Base-by-base conservation (phyloP, 1,140 invertebrate species). In the Medauroidea extradentata region DNA sequence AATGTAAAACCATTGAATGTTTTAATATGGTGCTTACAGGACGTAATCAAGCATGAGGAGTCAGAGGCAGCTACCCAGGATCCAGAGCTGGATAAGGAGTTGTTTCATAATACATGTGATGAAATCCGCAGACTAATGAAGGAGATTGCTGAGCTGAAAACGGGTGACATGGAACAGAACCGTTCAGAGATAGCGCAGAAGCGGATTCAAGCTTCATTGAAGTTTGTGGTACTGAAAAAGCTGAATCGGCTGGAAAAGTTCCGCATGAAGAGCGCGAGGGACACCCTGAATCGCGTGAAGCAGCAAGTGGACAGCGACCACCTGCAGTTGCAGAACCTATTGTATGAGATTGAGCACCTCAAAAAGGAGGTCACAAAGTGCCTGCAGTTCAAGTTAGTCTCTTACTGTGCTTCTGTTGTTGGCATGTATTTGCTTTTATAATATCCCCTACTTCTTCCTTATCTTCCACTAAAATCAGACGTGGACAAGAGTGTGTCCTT, bases 331-430 rank as follows among this genome's bases (percentile, higher is more conserved):
- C 94, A 98, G 74, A 98, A 98, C 78, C 78, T 98, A n/a, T 73
- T 96, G 0, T 98, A 98, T 75, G 96, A 98, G 82, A 87, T 91
- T 11, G 88, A 92, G 71, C 93, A 98, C 79, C 78, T 98, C 1
- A 88, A 94, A 62, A 93, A 93, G 67, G 94, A 98, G 83, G 93
- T 96, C 13, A 85, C 88, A 2, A 95, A 95, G 71, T 97, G 95
- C 75, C 78, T 94, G 24, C 90, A 96, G 70, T 97, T 96, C 71
- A 91, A 88, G 87, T 90, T 77, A 75, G 78, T 52, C 4, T 3
- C 7, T 52, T 25, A 23, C 1, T 46, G 1, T 1, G 16, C 23
- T 46, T 13, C 1, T 13, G 23, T 46, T 3, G 3, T 46, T 19
- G 16, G 18, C 23, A 16, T 16, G 23, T 46, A 16, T 46, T 44